These are phyloP conservation scores for Vesta saturnalis DNA, from an alignment of 2,888 invertebrate genomes.

Conservation along the genomic window DNA sequence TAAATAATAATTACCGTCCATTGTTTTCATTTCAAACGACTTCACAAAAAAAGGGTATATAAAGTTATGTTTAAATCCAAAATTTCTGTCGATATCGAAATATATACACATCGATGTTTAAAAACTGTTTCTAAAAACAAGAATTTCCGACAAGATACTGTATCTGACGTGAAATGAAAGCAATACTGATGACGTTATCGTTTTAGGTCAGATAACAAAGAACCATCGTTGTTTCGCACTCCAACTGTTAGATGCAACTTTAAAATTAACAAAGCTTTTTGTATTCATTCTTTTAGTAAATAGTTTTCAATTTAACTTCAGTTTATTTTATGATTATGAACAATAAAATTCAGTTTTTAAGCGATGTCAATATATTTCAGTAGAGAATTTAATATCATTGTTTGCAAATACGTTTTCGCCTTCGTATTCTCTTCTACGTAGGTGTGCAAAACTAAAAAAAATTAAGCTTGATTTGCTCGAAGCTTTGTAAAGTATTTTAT, in stretches of 20 bases:
- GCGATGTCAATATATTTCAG: neutral
- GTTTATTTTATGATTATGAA: no score
- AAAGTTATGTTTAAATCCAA: no score
- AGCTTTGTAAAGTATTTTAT: no score
- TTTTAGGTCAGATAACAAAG: conserved; percentile 28
- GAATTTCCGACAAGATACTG: conserved; percentile 22
- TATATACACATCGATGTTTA: neutral
- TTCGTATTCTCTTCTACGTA: neutral
- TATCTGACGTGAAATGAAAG: conserved; percentile 21
- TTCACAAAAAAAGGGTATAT: no score
- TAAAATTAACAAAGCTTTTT: conserved; percentile 26
- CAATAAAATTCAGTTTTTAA: neutral
- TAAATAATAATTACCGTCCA: no score
- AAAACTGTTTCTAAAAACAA: conserved; percentile 16
- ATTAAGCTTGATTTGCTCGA: no score
- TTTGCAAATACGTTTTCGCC: neutral
- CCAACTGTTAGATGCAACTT: conserved; percentile 28
- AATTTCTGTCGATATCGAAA: no score
- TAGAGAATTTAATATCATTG: neutral
- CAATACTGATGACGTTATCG: conserved; percentile 29
- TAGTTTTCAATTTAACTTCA: neutral
- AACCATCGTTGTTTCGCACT: conserved; percentile 19
- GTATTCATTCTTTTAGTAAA: neutral
- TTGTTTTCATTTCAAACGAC: no score
- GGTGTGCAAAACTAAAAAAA: no score